Evolutionary conservation across 1,140 invertebrate genomes (phyloP).

Genomic region (Helicoverpa armigera): DNA sequence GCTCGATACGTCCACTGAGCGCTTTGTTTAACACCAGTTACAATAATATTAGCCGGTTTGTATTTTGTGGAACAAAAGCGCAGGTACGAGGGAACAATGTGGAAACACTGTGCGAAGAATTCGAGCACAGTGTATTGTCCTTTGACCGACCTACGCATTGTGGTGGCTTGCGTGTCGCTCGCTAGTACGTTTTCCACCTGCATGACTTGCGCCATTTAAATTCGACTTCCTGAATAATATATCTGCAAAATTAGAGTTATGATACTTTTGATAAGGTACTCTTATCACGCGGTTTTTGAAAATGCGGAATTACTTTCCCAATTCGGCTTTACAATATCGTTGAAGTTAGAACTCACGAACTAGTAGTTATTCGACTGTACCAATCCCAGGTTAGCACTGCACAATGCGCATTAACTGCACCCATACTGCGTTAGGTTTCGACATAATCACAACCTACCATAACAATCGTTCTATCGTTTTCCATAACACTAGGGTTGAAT

Average conservation of each 20-base stretch:
- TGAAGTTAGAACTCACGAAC: no score
- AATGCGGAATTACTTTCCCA: not conserved
- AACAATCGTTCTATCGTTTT: not conserved
- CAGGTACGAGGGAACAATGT: slow-evolving; percentile 40
- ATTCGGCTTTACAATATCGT: no score
- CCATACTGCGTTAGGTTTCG: not conserved
- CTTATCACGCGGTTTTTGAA: not conserved
- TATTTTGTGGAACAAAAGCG: slow-evolving; percentile 42
- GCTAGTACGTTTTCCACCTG: slow-evolving; percentile 1
- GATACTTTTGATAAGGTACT: not conserved
- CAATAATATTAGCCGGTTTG: slow-evolving; percentile 41
- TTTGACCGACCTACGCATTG: slow-evolving; percentile 17
- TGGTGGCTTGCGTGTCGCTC: slow-evolving; percentile 21
- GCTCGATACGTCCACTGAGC: slow-evolving; percentile 23
- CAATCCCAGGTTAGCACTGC: not conserved
- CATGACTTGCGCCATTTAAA: slow-evolving; percentile 9
- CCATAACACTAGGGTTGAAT: not conserved
- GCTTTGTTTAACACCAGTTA: slow-evolving; percentile 43
- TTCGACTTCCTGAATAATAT: not conserved
- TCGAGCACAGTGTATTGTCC: slow-evolving; percentile 29
- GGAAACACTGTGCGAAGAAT: slow-evolving; percentile 38
- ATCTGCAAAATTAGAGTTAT: slow-evolving; percentile 5
- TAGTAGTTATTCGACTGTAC: no score
- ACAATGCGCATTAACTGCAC: not conserved
- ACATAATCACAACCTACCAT: not conserved